Percentiles rank a stretch among this genome's conserved stretches.
Evolutionary conservation across 1,140 invertebrate genomes (phyloP).

Genomic region (Nasonia vitripennis): DNA sequence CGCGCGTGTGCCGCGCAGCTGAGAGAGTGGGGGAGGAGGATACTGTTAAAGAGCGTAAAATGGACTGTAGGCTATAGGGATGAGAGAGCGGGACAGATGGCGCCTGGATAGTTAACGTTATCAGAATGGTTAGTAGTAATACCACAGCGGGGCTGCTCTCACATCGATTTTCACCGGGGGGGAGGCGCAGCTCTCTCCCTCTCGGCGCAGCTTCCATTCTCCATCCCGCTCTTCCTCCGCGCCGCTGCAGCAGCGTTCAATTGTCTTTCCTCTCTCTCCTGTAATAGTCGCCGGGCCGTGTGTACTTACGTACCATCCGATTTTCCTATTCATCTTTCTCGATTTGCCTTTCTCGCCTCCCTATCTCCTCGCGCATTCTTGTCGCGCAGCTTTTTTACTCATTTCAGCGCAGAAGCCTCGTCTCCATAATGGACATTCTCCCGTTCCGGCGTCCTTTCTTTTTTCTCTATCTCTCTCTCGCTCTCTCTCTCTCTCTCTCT

Average conservation of each 20-base stretch:
- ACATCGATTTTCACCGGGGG: conserved; percentile 32
- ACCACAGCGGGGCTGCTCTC: conserved; percentile 11
- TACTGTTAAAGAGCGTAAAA: conserved; percentile 3
- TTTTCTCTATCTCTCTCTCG: too few species aligned
- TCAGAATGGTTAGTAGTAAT: conserved; percentile 44
- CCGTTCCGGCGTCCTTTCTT: neutral
- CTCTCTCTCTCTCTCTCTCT: too few species aligned
- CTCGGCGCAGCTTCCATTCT: neutral
- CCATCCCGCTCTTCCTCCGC: too few species aligned
- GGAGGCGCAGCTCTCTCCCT: neutral
- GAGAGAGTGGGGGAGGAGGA: neutral
- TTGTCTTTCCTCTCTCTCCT: conserved; percentile 1
- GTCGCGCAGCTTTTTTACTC: neutral
- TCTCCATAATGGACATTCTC: conserved; percentile 3
- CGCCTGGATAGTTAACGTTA: conserved; percentile 30
- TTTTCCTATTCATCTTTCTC: conserved; percentile 10
- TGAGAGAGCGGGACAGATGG: neutral
- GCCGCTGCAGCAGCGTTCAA: neutral
- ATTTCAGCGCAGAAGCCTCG: neutral
- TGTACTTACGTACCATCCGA: neutral
- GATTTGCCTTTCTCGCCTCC: neutral
- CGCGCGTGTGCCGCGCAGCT: neutral
- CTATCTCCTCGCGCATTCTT: neutral
- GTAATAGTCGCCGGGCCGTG: neutral
- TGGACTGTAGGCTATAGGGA: neutral